Conservation (phyloP, 2,797 vertebrate species). For the Clarias platycephalus region DNA sequence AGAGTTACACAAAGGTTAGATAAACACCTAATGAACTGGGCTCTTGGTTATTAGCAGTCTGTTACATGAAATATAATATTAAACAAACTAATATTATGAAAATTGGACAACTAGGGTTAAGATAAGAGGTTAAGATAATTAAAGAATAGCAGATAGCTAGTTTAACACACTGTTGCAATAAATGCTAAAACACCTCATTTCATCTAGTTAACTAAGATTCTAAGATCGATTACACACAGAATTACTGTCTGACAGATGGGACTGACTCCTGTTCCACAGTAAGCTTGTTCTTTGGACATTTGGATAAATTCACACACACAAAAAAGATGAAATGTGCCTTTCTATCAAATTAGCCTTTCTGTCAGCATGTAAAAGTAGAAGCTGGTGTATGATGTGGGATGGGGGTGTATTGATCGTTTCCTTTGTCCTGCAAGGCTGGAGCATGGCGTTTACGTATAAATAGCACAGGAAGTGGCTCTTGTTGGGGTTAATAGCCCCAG, state of each 20-base stretch:
- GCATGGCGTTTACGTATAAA: constrained; percentile 38
- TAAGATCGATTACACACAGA: not conserved
- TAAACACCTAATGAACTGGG: no score
- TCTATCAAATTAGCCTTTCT: not conserved
- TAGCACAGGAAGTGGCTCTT: constrained; percentile 40
- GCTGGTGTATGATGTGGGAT: not conserved
- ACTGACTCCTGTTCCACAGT: not conserved
- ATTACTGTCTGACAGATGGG: not conserved
- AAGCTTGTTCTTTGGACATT: not conserved
- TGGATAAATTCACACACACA: not conserved
- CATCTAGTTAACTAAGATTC: not conserved
- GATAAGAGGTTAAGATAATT: not conserved
- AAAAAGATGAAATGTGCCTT: not conserved
- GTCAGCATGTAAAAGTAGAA: constrained; percentile 1
- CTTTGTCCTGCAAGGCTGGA: constrained; percentile 37
- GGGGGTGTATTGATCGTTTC: constrained; percentile 45
- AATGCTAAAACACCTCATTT: not conserved
- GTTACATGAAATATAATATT: not conserved
- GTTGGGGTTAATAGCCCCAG: constrained; percentile 65
- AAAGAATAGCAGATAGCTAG: not conserved
- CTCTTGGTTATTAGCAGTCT: not conserved
- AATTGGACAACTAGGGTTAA: not conserved
- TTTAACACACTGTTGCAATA: not conserved
- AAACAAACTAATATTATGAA: not conserved
- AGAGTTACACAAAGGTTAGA: not conserved